Conservation (phyloP, 2,797 vertebrate species). For the Otus scops region DNA sequence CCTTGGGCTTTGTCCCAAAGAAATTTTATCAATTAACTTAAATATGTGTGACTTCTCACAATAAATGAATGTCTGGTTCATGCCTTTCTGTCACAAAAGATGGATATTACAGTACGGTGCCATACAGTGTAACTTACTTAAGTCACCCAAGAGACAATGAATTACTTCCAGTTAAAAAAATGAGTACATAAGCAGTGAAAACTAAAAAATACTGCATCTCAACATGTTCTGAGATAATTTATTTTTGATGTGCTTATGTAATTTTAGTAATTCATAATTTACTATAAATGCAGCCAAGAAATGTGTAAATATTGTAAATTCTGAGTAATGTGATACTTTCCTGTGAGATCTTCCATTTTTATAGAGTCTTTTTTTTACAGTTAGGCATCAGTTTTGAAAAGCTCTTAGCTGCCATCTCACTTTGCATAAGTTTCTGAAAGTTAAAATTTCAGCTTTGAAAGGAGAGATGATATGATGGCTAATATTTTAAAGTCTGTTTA, state of each 20-base stretch:
- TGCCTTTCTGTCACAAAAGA: not conserved
- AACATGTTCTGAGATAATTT: not conserved
- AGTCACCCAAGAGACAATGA: not conserved
- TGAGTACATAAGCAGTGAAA: not conserved
- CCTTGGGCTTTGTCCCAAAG: not conserved
- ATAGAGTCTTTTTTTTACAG: not conserved
- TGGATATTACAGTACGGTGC: not conserved
- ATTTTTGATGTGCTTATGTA: not conserved
- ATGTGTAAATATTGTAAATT: not conserved
- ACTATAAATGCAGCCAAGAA: not conserved
- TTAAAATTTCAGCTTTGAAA: not conserved
- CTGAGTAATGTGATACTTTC: not conserved
- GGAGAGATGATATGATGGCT: fast-evolving
- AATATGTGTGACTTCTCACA: not conserved
- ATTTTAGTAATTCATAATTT: not conserved
- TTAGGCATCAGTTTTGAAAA: not conserved
- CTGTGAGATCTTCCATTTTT: not conserved
- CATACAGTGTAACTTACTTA: not conserved
- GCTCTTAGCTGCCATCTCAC: not conserved
- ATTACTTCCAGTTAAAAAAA: not conserved
- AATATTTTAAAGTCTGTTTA: not conserved
- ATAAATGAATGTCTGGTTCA: not conserved
- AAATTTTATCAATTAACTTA: not conserved
- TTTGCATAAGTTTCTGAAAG: not conserved
- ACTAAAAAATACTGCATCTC: not conserved